phyloP scores from a whole-genome alignment of 1,140 invertebrate genomes.

The Cherax quadricarinatus region DNA sequence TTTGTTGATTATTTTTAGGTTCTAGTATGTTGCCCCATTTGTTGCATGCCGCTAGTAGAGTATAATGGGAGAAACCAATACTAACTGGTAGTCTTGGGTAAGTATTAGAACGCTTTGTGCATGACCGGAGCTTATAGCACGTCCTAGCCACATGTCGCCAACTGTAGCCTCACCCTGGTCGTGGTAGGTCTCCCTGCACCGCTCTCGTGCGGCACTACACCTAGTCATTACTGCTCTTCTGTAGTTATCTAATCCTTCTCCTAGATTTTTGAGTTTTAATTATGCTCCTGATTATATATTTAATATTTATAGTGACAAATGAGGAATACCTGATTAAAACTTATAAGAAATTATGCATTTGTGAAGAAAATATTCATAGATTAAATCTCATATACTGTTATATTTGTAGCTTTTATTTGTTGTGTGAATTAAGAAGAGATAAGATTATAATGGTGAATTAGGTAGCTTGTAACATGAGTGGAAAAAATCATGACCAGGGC shows the following conservation, averaged over 20 bases:
- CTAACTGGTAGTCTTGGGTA: constrained; percentile 35
- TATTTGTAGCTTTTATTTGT: too few relatives aligned
- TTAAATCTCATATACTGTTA: too few relatives aligned
- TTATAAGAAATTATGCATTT: background rate
- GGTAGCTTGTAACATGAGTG: background rate
- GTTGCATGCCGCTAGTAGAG: constrained; percentile 64
- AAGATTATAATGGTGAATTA: background rate
- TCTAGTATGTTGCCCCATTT: constrained; percentile 51
- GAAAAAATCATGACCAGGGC: background rate
- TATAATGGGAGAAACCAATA: constrained; percentile 47
- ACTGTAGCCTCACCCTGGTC: constrained; percentile 37
- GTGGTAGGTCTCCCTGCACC: constrained; percentile 36
- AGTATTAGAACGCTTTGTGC: constrained; percentile 53
- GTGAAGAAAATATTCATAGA: background rate
- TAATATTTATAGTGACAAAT: background rate
- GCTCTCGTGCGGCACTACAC: background rate
- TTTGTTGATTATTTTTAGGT: constrained; percentile 62
- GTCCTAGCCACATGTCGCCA: constrained; percentile 58
- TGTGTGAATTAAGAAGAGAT: background rate
- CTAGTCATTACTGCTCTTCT: constrained; percentile 11
- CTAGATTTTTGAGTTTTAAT: background rate
- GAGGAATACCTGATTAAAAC: background rate
- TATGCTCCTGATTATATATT: background rate
- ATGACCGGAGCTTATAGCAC: constrained; percentile 51
- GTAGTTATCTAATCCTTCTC: constrained; percentile 23